Percentiles rank a stretch among this genome's conserved stretches.
These are phyloP conservation scores for Chamaetylas fuelleborni DNA, from an alignment of 2,113 vertebrate genomes.

Conservation along the genomic window DNA sequence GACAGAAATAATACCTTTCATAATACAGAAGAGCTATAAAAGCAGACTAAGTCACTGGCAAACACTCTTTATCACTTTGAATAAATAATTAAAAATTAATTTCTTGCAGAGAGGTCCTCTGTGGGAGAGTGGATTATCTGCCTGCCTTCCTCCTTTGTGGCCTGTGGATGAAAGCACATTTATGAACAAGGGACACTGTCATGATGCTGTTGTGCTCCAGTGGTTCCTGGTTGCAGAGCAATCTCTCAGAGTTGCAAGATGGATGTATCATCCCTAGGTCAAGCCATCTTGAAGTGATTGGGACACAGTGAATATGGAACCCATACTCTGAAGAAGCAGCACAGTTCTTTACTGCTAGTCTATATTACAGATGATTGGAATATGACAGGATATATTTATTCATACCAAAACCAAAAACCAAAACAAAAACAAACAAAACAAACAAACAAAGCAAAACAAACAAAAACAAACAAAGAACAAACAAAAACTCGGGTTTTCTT, in stretches of 20 bases:
- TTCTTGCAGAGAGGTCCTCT: background rate
- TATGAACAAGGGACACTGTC: background rate
- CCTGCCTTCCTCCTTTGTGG: background rate
- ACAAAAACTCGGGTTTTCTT: rapidly evolving
- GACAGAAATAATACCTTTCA: background rate
- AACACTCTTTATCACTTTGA: background rate
- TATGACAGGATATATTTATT: background rate
- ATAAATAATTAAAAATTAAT: background rate
- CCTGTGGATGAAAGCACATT: background rate
- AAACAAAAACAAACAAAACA: background rate
- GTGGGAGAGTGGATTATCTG: background rate
- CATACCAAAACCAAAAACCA: background rate
- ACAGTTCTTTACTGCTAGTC: background rate
- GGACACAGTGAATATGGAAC: background rate
- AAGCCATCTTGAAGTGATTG: background rate
- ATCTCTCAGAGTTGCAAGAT: background rate
- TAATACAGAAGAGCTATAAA: background rate
- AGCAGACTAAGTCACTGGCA: background rate
- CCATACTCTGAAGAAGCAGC: background rate
- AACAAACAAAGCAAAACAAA: background rate
- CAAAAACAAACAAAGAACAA: too few relatives aligned
- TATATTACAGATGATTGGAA: background rate
- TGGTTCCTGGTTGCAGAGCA: background rate
- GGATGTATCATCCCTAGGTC: background rate
- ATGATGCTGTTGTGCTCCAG: background rate